Base-by-base conservation (phyloP, 2,888 invertebrate species). In the Athalia circularis region DNA sequence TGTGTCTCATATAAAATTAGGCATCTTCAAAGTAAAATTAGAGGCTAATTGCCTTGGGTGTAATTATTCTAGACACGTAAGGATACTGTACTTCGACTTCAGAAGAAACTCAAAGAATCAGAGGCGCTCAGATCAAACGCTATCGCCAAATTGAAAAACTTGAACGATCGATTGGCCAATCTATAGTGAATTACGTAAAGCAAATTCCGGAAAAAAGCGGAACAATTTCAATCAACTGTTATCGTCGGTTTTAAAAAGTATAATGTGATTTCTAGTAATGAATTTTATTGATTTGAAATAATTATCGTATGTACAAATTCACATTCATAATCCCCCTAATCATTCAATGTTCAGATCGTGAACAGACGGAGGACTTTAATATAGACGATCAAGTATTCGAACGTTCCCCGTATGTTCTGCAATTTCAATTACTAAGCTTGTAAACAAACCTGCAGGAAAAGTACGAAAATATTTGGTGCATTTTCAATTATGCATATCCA, bases 301-400 rank as follows among this genome's bases (percentile, higher is more conserved):
- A 29, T 52, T 7, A 52, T 43, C 52, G 48, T n/a, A 50, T 52
- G n/a, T 70, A 70, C 70, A 70, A 54, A 70, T 70, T 70, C 45
- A 54, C 70, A 70, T 57, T 57, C 45, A 45, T 29, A 70, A 70
- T 57, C 70, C 43, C n/a, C 54, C 70, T 54, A 43, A 43, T 7
- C 50, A 7, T 50, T 50, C 52, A 29, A 29, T 29, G 29, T 68
- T 29, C 8, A 8, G 9, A 11, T 15, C 8, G 5, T n/a, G 29
- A 62, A 62, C 11, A 13, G 9, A 7, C 48, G 5, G 7, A 11
- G 15, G 4, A 9, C 15, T 9, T 4, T 50, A 15, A 67, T 48
- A 50, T 54, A 54, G 29, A 29, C 29, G 29, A 29, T 29, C 29
- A 29, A 29, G 29, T 29, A 29, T 1, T 29, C 29, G 2, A 29